phyloP scores from a whole-genome alignment of 2,888 invertebrate genomes.

The Dysmachus trigonus region DNA sequence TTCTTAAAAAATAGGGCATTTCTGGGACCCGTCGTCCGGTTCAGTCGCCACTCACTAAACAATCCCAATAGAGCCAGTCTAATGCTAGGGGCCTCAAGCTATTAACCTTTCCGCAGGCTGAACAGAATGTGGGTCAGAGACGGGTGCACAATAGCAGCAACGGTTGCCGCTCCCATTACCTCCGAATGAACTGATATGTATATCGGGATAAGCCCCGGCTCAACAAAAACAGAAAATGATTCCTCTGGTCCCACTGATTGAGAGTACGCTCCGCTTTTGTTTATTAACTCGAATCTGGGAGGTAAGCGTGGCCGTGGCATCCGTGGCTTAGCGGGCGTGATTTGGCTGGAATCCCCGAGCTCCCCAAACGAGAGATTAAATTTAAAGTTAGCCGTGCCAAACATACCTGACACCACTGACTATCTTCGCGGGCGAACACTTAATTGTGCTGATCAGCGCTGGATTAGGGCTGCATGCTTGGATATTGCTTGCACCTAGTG shows the following conservation, averaged over 20 bases:
- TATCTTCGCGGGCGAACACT: neutral
- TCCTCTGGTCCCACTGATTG: neutral
- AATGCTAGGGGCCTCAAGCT: neutral
- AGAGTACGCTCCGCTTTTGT: neutral
- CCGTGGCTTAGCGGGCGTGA: neutral
- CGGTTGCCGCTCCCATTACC: neutral
- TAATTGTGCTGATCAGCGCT: neutral
- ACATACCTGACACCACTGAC: neutral
- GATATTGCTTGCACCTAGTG: neutral
- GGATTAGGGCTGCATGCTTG: neutral
- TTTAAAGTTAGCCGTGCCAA: neutral
- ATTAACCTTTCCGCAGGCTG: neutral
- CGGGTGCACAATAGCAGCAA: neutral
- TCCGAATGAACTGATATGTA: neutral
- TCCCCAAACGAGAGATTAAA: neutral
- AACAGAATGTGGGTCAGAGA: neutral
- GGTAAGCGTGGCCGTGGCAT: neutral
- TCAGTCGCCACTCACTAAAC: neutral
- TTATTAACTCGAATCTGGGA: neutral
- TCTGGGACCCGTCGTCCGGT: neutral
- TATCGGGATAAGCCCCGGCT: neutral
- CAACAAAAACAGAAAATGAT: neutral
- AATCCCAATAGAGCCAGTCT: neutral
- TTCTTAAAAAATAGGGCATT: neutral
- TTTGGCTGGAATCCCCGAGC: neutral